Conservation (phyloP, 2,113 vertebrate genomes). For the Aegotheles bennettii region DNA sequence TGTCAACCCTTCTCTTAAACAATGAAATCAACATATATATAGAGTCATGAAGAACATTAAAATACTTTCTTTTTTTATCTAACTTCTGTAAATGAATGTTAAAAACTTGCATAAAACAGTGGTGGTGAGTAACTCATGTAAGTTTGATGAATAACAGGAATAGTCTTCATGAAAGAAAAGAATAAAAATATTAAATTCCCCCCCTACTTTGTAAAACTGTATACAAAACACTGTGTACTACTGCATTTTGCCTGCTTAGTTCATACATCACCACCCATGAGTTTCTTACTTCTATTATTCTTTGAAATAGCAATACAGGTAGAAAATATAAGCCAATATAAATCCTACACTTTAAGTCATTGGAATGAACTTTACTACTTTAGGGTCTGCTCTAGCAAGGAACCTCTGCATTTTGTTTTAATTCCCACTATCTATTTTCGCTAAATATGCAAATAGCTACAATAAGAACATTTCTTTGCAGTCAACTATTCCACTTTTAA, state of each 20-base stretch:
- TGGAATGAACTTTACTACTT: not conserved
- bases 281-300: not conserved
- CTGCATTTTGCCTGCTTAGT: not conserved
- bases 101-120: not conserved
- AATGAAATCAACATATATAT: not conserved
- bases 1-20: not conserved
- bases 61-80: not conserved
- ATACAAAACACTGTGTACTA: not conserved
- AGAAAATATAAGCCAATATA: not conserved
- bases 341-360: not conserved
- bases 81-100: not conserved
- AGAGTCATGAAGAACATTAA: not conserved
- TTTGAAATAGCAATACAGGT: not conserved
- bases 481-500: not conserved
- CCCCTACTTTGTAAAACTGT: not conserved
- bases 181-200: not conserved
- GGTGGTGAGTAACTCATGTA: not conserved
- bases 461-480: not conserved
- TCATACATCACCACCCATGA: not conserved
- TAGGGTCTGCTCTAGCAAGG: not conserved
- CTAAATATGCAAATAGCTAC: not conserved
- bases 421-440: not conserved
- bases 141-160: not conserved
- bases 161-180: not conserved
- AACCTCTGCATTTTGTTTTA: not conserved